Conservation (phyloP, 92 coral and sea anemone species). For the Actinernus sp. region DNA sequence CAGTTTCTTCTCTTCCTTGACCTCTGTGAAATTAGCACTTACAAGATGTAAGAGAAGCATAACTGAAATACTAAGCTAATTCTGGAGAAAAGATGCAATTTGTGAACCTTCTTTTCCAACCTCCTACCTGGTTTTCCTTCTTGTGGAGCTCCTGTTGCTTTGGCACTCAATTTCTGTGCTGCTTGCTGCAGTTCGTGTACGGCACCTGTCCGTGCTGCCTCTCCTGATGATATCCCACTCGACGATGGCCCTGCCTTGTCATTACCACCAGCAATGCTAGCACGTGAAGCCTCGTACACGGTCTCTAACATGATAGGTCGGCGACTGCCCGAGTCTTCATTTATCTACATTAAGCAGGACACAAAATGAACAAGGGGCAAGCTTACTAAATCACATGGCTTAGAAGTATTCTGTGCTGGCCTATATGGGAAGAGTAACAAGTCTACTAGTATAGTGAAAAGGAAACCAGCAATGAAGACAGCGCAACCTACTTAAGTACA, state of each 20-base stretch:
- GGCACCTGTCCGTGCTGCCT: slow-evolving; percentile 4
- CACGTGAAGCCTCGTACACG: slow-evolving; percentile 15
- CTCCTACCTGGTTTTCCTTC: not conserved
- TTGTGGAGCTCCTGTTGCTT: too few species aligned
- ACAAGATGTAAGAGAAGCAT: too few species aligned
- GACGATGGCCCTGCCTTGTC: slow-evolving; percentile 13
- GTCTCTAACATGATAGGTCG: slow-evolving; percentile 96
- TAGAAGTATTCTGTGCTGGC: not conserved
- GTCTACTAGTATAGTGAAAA: too few species aligned
- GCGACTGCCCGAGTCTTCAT: slow-evolving; percentile 95
- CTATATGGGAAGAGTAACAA: not conserved
- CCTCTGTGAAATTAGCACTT: too few species aligned
- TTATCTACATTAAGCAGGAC: too few species aligned
- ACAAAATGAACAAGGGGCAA: too few species aligned
- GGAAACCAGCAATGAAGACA: too few species aligned
- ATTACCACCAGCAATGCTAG: not conserved
- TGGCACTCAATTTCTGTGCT: not conserved
- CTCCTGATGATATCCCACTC: slow-evolving; percentile 5
- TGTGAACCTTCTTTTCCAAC: slow-evolving; percentile 2
- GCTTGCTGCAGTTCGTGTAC: not conserved
- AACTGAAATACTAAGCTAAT: too few species aligned
- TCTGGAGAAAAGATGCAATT: too few species aligned
- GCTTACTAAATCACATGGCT: too few species aligned
- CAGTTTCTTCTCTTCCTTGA: slow-evolving; percentile 6
- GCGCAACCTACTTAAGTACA: too few species aligned